Evolutionary conservation across 2,888 invertebrate genomes (phyloP).

Genomic region (Boloria euphrosyne): DNA sequence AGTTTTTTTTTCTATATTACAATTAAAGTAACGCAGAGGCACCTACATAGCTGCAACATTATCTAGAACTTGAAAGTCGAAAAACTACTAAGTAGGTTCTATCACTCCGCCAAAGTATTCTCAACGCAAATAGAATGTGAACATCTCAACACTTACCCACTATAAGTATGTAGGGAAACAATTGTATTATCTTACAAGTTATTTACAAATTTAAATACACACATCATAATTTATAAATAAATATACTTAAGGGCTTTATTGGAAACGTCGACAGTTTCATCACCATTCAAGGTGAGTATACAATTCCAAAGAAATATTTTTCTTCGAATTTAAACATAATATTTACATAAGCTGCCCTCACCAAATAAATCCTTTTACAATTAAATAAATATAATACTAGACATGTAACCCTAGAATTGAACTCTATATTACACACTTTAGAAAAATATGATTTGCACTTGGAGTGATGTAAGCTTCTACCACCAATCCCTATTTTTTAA

Average conservation of each 20-base stretch:
- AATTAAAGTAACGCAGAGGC: conserved; percentile 50
- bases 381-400: conserved; percentile 8
- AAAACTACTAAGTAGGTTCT: conserved; percentile 11
- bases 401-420: conserved; percentile 1
- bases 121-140: conserved; percentile 73
- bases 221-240: conserved; percentile 12
- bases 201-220: conserved; percentile 54
- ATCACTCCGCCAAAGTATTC: conserved; percentile 45
- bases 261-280: neutral
- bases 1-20: conserved; percentile 30
- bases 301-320: neutral
- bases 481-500: too few relatives aligned
- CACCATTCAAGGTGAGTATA: neutral
- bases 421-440: conserved; percentile 11
- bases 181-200: conserved; percentile 55
- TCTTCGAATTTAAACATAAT: conserved; percentile 8
- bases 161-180: conserved; percentile 56
- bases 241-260: neutral
- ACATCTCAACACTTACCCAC: conserved; percentile 66
- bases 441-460: neutral
- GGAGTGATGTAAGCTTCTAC: too few relatives aligned
- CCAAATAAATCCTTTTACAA: conserved; percentile 14
- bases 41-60: conserved; percentile 46
- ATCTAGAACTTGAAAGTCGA: conserved; percentile 1
- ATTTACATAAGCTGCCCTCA: conserved; percentile 14